Evolutionary conservation across 2,888 invertebrate species (phyloP).

Genomic region (Neocrepidodera transversa): DNA sequence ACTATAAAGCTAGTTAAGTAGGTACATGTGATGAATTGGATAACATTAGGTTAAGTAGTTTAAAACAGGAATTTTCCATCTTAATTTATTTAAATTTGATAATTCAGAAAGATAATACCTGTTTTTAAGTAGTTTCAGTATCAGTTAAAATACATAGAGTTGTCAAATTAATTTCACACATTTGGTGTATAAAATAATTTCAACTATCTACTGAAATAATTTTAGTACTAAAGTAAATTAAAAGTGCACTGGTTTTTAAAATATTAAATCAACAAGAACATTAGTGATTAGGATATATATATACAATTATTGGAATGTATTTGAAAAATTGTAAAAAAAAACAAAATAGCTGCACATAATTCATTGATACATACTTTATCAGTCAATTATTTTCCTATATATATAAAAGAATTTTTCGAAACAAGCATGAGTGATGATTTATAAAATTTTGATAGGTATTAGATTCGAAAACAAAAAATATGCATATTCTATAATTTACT

Average conservation of each 20-base stretch:
- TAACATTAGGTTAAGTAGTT: no score
- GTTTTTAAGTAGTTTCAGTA: no score
- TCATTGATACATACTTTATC: slow-evolving; percentile 38
- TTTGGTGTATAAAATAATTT: no score
- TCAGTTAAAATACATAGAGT: no score
- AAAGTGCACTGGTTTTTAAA: slow-evolving; percentile 31
- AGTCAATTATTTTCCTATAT: slow-evolving; percentile 38
- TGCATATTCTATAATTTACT: no score
- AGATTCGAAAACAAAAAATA: no score
- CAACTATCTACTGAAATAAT: no score
- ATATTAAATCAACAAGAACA: slow-evolving; percentile 20
- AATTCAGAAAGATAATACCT: no score
- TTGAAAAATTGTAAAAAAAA: slow-evolving; percentile 34
- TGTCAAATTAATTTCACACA: no score
- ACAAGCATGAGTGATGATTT: background rate
- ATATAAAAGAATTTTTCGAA: slow-evolving; percentile 34
- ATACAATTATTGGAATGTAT: slow-evolving; percentile 41
- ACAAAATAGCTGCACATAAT: slow-evolving; percentile 34
- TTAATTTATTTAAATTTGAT: no score
- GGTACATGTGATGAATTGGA: background rate
- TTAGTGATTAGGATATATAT: slow-evolving; percentile 34
- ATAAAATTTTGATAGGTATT: no score
- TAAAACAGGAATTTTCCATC: background rate
- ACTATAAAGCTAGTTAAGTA: background rate
- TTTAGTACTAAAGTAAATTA: no score